Percentiles rank a stretch among this genome's conserved stretches.
These are phyloP conservation scores for Napeogenes sylphis DNA, from an alignment of 2,888 invertebrate genomes.

Conservation along the genomic window DNA sequence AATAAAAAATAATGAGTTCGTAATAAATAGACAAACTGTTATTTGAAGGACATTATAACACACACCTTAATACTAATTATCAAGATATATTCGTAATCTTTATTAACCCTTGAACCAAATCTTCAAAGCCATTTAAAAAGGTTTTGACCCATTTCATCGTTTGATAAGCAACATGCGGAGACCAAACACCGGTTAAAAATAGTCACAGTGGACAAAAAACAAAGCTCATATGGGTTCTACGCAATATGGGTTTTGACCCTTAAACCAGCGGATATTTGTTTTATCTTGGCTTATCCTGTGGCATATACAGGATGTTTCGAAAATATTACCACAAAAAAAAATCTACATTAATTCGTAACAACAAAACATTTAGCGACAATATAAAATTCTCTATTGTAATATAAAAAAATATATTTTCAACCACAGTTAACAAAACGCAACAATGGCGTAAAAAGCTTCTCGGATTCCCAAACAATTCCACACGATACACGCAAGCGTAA, in stretches of 20 bases:
- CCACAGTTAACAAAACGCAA: conserved; percentile 7
- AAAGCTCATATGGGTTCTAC: conserved; percentile 65
- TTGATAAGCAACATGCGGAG: conserved; percentile 28
- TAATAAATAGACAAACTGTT: no score
- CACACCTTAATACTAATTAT: no score
- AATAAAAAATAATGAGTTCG: no score
- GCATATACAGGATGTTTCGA: conserved; percentile 43
- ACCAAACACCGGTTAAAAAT: conserved; percentile 65
- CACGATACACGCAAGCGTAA: conserved; percentile 56
- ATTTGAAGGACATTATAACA: no score
- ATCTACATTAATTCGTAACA: no score
- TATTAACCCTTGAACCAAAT: not conserved
- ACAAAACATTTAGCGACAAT: not conserved
- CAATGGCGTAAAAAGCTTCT: conserved; percentile 15
- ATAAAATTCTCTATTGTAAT: not conserved
- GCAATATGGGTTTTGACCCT: conserved; percentile 76
- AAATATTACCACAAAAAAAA: conserved; percentile 7
- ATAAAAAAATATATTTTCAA: not conserved
- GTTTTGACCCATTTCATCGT: conserved; percentile 21
- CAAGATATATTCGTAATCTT: not conserved
- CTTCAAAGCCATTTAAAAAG: conserved; percentile 1
- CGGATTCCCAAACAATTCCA: conserved; percentile 33
- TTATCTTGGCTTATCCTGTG: conserved; percentile 66
- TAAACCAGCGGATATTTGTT: conserved; percentile 72
- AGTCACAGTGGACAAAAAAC: conserved; percentile 68